Evolutionary conservation across 2,797 vertebrate genomes (phyloP).

Genomic region (Peromyscus nudipes): DNA sequence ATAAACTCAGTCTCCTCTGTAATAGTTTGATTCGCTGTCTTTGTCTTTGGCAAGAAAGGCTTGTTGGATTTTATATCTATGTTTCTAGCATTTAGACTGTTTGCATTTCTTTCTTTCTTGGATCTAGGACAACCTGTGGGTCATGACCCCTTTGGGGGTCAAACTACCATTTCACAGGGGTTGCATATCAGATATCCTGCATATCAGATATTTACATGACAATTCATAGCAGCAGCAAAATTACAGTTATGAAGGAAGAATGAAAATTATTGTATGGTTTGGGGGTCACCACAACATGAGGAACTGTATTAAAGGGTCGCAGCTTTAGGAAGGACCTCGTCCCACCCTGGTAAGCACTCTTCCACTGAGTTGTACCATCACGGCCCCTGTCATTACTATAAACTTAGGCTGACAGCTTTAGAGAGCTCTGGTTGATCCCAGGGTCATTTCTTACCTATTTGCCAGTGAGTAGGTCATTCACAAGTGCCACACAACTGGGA

Average conservation of each 20-base stretch:
- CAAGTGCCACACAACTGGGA: neutral
- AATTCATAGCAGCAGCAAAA: neutral
- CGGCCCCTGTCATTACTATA: neutral
- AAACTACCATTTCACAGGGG: neutral
- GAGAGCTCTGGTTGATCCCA: neutral
- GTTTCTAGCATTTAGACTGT: neutral
- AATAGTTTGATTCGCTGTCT: slow-evolving; percentile 42
- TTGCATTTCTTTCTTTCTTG: neutral
- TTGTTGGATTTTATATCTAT: neutral
- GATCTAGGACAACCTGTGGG: neutral
- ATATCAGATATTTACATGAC: neutral
- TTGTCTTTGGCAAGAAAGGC: slow-evolving; percentile 24
- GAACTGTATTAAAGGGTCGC: neutral
- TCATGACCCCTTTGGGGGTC: neutral
- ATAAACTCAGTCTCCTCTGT: slow-evolving; percentile 58
- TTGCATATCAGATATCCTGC: neutral
- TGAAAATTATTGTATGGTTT: neutral
- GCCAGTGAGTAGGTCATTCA: slow-evolving; percentile 10
- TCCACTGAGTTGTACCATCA: neutral
- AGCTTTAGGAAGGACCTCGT: neutral
- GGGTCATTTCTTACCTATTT: slow-evolving; percentile 46
- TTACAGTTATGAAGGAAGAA: neutral
- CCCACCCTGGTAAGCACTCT: neutral
- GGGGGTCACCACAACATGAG: neutral
- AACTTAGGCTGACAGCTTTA: slow-evolving; percentile 46